phyloP scores from a whole-genome alignment of 2,113 vertebrate species.

The Corvus moneduloides region DNA sequence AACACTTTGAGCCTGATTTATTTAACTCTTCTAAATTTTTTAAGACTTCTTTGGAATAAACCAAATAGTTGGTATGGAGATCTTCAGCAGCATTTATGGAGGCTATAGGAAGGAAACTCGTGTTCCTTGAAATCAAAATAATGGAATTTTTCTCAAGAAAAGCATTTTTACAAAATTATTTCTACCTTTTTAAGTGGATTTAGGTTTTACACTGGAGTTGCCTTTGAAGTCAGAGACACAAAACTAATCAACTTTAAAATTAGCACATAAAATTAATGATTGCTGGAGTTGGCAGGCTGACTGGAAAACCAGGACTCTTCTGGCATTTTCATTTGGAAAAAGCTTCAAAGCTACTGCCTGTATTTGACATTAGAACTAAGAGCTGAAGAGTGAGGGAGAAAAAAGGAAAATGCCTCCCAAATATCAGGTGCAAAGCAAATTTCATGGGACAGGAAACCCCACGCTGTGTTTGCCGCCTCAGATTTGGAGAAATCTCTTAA shows the following conservation, averaged over 20 bases:
- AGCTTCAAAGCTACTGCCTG: slow-evolving; percentile 68
- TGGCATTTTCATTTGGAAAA: slow-evolving; percentile 68
- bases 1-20: background rate
- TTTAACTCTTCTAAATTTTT: background rate
- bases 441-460: background rate
- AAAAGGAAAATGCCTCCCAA: slow-evolving; percentile 35
- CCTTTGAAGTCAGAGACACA: slow-evolving; percentile 51
- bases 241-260: slow-evolving; percentile 67
- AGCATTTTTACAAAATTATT: background rate
- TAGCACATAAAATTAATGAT: slow-evolving; percentile 73
- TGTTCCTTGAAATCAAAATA: background rate
- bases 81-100: background rate
- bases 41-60: background rate
- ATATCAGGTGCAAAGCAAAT: slow-evolving; percentile 64
- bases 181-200: background rate
- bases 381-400: slow-evolving; percentile 13
- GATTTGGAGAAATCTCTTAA: background rate
- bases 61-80: background rate
- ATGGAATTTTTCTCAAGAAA: background rate
- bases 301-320: slow-evolving; percentile 66
- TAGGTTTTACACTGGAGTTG: background rate
- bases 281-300: slow-evolving; percentile 64
- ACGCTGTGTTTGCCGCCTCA: background rate
- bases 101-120: background rate
- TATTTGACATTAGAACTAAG: slow-evolving; percentile 45